These are phyloP conservation scores for Ceyx melanurus DNA, from an alignment of 2,113 vertebrate genomes.

Conservation along the genomic window DNA sequence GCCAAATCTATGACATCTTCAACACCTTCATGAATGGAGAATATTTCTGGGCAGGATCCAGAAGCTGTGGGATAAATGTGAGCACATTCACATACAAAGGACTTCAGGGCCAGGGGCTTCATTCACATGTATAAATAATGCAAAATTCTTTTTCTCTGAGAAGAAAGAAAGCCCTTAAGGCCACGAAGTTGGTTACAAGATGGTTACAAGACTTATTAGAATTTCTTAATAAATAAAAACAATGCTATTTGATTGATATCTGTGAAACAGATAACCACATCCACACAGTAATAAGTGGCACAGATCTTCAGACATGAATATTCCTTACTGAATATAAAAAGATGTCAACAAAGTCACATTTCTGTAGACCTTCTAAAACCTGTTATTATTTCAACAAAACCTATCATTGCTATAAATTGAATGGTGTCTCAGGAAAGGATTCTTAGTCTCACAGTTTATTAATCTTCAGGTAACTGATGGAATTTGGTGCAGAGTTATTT, in stretches of 20 bases:
- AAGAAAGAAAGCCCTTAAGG: not conserved
- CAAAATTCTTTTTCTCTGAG: not conserved
- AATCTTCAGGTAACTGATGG: not conserved
- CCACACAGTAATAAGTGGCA: not conserved
- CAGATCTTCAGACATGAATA: not conserved
- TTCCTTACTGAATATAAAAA: conserved; percentile 1
- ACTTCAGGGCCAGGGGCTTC: not conserved
- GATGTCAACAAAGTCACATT: not conserved
- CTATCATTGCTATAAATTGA: not conserved
- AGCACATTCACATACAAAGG: not conserved
- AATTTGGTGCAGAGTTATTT: not conserved
- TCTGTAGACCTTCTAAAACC: not conserved
- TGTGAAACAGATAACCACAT: not conserved
- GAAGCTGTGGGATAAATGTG: not conserved
- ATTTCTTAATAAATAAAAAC: conserved; percentile 22
- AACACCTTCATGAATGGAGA: not conserved
- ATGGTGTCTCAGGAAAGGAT: not conserved
- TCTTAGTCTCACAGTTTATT: not conserved
- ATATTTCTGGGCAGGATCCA: not conserved
- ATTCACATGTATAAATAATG: not conserved
- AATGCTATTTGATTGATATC: not conserved
- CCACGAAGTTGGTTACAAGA: not conserved
- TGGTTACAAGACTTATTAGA: not conserved
- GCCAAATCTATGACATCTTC: not conserved
- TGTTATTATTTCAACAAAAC: not conserved